phyloP scores from a whole-genome alignment of 2,888 invertebrate genomes.

The Agrotis clavis region DNA sequence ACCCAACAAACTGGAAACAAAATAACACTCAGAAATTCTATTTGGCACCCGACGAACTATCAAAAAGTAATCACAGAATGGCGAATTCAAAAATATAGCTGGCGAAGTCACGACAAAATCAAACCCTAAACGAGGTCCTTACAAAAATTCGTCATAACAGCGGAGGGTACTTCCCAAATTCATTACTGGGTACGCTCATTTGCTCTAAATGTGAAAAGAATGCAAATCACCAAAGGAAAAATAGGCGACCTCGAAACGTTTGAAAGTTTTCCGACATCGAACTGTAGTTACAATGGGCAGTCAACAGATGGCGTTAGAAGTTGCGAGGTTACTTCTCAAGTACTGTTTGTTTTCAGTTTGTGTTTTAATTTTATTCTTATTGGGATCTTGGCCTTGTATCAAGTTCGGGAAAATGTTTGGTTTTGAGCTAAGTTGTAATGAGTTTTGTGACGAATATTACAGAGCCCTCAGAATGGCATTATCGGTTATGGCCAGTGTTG shows the following conservation, averaged over 20 bases:
- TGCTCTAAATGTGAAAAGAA: slow-evolving; percentile 69
- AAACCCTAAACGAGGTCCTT: slow-evolving; percentile 56
- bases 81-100: slow-evolving; percentile 37
- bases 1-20: slow-evolving; percentile 19
- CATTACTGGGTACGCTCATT: slow-evolving; percentile 67
- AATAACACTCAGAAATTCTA: slow-evolving; percentile 36
- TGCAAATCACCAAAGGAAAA: slow-evolving; percentile 67
- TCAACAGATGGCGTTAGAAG: slow-evolving; percentile 67
- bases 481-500: not conserved
- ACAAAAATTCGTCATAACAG: slow-evolving; percentile 60
- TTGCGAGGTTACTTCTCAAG: slow-evolving; percentile 48
- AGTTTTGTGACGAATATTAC: slow-evolving; percentile 29
- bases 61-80: slow-evolving; percentile 57
- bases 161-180: slow-evolving; percentile 63
- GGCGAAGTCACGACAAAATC: slow-evolving; percentile 47
- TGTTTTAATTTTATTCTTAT: slow-evolving; percentile 39
- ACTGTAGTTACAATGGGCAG: slow-evolving; percentile 60
- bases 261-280: slow-evolving; percentile 60
- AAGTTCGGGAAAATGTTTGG: slow-evolving; percentile 27
- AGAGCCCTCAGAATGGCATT: not conserved
- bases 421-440: slow-evolving; percentile 41
- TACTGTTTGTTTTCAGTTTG: slow-evolving; percentile 37
- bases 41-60: slow-evolving; percentile 48
- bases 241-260: slow-evolving; percentile 60
- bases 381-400: slow-evolving; percentile 31